These are phyloP conservation scores for Cydia pomonella DNA, from an alignment of 1,140 invertebrate genomes.

Conservation along the genomic window DNA sequence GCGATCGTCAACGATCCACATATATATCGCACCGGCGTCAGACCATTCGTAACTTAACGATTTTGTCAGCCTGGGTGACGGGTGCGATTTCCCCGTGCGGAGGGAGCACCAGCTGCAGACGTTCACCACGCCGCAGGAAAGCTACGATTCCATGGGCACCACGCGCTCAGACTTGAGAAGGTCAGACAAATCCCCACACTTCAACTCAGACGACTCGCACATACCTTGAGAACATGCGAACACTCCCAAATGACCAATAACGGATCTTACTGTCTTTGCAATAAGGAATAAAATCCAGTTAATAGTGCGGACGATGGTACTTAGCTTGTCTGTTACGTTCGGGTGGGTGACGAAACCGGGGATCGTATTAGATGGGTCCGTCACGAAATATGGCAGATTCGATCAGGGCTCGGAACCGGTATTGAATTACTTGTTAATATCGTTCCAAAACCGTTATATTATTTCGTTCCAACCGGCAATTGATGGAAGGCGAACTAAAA, in stretches of 20 bases:
- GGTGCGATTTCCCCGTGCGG: constrained; percentile 91
- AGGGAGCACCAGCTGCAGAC: constrained; percentile 84
- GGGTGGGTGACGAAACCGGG: no score
- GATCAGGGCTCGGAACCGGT: background rate
- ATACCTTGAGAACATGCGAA: constrained; percentile 63
- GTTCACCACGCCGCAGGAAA: constrained; percentile 79
- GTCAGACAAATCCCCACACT: constrained; percentile 82
- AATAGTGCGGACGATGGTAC: no score
- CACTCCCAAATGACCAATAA: background rate
- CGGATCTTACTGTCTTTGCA: background rate
- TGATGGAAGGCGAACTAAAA: no score
- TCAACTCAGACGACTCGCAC: constrained; percentile 50
- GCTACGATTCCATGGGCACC: constrained; percentile 94
- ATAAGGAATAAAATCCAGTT: no score
- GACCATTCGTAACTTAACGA: background rate
- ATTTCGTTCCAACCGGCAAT: no score
- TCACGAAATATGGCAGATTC: background rate
- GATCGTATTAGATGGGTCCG: background rate
- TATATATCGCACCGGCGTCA: background rate
- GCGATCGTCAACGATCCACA: no score
- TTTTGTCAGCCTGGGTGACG: constrained; percentile 91
- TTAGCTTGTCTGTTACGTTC: background rate
- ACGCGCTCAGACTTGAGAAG: constrained; percentile 84
- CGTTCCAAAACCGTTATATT: no score
- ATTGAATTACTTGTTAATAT: no score